Conservation (phyloP, 2,797 vertebrate species). For the Cephalopachus bancanus region DNA sequence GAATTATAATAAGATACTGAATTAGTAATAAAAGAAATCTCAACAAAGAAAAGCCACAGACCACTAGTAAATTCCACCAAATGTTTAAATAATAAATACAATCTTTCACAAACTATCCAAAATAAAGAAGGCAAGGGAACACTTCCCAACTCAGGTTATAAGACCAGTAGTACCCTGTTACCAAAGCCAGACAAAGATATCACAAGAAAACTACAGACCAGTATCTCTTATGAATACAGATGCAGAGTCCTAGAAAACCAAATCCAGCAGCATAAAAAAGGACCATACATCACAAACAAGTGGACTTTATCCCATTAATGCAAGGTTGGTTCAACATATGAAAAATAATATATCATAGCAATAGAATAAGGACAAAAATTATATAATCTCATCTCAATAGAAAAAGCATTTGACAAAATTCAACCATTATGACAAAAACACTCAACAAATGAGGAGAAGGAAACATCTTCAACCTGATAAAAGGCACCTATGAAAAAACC, state of each 20-base stretch:
- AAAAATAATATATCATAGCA: rapidly evolving
- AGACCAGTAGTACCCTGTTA: neutral
- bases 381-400: rapidly evolving
- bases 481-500: neutral
- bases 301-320: neutral
- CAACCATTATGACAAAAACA: neutral
- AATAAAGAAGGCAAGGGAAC: neutral
- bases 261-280: neutral
- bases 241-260: neutral
- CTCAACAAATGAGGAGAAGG: neutral
- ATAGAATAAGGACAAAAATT: too few species aligned
- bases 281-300: neutral
- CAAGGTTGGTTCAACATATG: neutral
- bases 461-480: too few species aligned
- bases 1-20: neutral
- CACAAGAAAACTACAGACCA: neutral
- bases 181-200: neutral
- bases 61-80: neutral
- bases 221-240: neutral
- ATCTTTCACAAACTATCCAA: neutral
- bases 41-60: neutral
- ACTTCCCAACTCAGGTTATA: neutral
- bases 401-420: neutral
- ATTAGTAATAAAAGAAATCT: neutral
- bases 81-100: neutral